A percentile compares a stretch with the other conserved stretches of the same genome.
phyloP scores from a whole-genome alignment of 2,888 invertebrate genomes.

The Saturnia pavonia region DNA sequence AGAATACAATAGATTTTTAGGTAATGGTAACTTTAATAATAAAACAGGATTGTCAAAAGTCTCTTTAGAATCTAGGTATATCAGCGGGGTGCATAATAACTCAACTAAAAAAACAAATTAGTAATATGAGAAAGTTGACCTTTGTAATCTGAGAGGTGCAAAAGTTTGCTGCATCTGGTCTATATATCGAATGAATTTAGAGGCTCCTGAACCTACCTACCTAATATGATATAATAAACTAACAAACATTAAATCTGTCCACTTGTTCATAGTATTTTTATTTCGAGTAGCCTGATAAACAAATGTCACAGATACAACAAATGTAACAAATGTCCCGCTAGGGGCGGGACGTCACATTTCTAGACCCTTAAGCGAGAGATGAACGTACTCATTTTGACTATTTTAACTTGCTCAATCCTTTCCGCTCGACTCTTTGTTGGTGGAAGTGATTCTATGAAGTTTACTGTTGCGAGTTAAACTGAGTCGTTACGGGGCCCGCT shows the following conservation, averaged over 20 bases:
- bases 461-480: no score
- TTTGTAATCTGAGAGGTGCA: background rate
- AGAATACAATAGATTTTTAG: background rate
- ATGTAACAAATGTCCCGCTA: no score
- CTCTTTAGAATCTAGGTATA: background rate
- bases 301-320: no score
- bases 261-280: background rate
- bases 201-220: background rate
- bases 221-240: no score
- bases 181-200: background rate
- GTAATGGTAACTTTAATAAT: background rate
- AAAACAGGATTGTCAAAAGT: background rate
- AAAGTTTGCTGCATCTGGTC: background rate
- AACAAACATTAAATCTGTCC: background rate
- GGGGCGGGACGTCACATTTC: no score
- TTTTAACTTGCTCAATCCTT: no score
- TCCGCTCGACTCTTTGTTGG: no score
- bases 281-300: background rate
- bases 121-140: background rate
- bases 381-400: no score
- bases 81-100: background rate
- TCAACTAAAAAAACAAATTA: background rate
- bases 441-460: no score
- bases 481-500: no score
- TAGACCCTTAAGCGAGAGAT: no score